Conservation (phyloP, 2,113 vertebrate species). For the Tragelaphus buxtoni region DNA sequence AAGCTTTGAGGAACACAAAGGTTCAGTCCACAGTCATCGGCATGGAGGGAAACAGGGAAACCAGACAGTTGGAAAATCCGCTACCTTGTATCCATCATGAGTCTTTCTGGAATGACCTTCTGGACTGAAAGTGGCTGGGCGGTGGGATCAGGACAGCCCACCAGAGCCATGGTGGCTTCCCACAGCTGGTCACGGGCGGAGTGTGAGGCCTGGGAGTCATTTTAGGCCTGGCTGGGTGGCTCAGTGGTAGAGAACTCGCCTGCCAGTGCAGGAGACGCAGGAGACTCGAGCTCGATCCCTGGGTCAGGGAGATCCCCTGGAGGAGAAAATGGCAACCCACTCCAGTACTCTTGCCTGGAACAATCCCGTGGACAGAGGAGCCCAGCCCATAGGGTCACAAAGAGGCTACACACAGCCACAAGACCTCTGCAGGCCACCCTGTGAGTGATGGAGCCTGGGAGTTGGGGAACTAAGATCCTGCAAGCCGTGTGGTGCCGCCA, state of each 20-base stretch:
- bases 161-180: not conserved
- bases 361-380: not conserved
- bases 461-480: not conserved
- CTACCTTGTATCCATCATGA: not conserved
- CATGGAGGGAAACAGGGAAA: not conserved
- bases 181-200: not conserved
- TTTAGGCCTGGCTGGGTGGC: not conserved
- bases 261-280: fast-evolving
- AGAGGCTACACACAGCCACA: not conserved
- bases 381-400: not conserved
- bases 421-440: not conserved
- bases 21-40: not conserved
- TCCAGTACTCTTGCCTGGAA: not conserved
- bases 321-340: not conserved
- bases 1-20: not conserved
- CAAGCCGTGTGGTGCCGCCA: not conserved
- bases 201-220: not conserved
- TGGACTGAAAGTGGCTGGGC: not conserved
- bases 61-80: not conserved
- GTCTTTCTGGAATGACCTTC: not conserved
- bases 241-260: not conserved
- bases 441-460: too few species aligned
- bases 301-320: not conserved
- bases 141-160: too few species aligned
- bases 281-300: not conserved